Evolutionary conservation across 2,888 invertebrate genomes (phyloP).

Genomic region (Cetonia aurata): DNA sequence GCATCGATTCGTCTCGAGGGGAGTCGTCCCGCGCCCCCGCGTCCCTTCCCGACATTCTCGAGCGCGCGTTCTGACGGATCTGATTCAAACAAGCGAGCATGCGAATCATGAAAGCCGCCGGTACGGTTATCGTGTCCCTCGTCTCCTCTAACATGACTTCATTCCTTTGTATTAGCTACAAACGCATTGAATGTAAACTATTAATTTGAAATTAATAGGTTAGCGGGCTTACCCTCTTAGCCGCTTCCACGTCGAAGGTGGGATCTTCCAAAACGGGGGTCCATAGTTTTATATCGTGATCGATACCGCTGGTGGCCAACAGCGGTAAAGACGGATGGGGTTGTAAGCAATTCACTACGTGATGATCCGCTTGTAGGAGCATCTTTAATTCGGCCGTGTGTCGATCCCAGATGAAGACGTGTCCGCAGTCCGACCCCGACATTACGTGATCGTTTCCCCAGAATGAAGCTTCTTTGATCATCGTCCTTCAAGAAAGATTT

Average conservation of each 20-base stretch:
- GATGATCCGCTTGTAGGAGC: slow-evolving; percentile 84
- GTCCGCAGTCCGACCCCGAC: slow-evolving; percentile 92
- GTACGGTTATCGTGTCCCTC: slow-evolving; percentile 87
- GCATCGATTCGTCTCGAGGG: neutral
- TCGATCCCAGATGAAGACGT: slow-evolving; percentile 86
- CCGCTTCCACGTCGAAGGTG: slow-evolving; percentile 73
- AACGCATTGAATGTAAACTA: neutral
- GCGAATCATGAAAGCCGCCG: slow-evolving; percentile 87
- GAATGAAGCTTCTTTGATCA: slow-evolving; percentile 89
- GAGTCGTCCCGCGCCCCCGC: neutral
- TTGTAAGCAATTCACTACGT: slow-evolving; percentile 87
- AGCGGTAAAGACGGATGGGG: slow-evolving; percentile 84
- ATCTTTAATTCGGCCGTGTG: slow-evolving; percentile 78
- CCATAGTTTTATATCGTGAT: slow-evolving; percentile 89
- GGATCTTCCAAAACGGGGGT: slow-evolving; percentile 75
- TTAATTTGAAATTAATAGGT: too few relatives aligned
- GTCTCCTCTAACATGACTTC: slow-evolving; percentile 89
- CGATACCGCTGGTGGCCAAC: slow-evolving; percentile 88
- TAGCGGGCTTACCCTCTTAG: slow-evolving; percentile 72
- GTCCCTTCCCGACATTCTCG: slow-evolving; percentile 44
- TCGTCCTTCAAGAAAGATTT: slow-evolving; percentile 69
- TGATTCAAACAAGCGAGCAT: slow-evolving; percentile 79
- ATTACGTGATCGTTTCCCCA: slow-evolving; percentile 86
- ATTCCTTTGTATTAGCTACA: slow-evolving; percentile 81
- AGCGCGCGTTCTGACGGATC: slow-evolving; percentile 68